Evolutionary conservation across 2,888 invertebrate genomes (phyloP).

Genomic region (Trichogramma evanescens): DNA sequence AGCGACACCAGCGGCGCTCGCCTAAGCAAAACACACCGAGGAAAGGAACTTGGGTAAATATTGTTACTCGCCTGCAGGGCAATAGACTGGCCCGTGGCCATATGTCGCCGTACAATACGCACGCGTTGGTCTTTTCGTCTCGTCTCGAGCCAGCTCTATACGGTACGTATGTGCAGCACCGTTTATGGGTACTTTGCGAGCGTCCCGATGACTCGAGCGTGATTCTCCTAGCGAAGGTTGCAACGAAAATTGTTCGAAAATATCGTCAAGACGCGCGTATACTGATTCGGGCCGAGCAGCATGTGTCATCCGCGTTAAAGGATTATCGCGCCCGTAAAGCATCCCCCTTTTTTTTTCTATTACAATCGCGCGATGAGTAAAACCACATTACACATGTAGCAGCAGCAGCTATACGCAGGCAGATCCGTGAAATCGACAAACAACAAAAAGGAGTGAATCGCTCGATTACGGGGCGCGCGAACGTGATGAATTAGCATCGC

Average conservation of each 20-base stretch:
- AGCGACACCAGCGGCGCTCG: slow-evolving; percentile 39
- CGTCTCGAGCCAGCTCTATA: background rate
- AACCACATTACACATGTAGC: too few species aligned
- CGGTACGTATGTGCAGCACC: background rate
- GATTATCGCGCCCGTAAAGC: too few species aligned
- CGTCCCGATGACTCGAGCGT: background rate
- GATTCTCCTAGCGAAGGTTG: too few species aligned
- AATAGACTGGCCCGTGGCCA: slow-evolving; percentile 43
- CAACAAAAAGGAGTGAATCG: background rate
- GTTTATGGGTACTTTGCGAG: background rate
- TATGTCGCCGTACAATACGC: slow-evolving; percentile 33
- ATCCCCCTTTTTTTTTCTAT: too few species aligned
- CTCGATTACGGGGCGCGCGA: slow-evolving; percentile 4
- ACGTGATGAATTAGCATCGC: slow-evolving; percentile 31
- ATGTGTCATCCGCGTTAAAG: too few species aligned
- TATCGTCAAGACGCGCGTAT: too few species aligned
- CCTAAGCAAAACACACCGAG: slow-evolving; percentile 45
- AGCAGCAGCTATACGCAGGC: too few species aligned
- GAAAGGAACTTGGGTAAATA: slow-evolving; percentile 45
- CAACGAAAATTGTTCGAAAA: too few species aligned
- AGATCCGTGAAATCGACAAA: too few species aligned
- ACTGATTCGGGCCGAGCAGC: too few species aligned
- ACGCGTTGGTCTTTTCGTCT: slow-evolving; percentile 35
- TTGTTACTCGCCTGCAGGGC: slow-evolving; percentile 44
- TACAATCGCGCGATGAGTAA: too few species aligned